These are phyloP conservation scores for Perca schrenkii DNA, from an alignment of 2,113 vertebrate genomes.

Conservation along the genomic window DNA sequence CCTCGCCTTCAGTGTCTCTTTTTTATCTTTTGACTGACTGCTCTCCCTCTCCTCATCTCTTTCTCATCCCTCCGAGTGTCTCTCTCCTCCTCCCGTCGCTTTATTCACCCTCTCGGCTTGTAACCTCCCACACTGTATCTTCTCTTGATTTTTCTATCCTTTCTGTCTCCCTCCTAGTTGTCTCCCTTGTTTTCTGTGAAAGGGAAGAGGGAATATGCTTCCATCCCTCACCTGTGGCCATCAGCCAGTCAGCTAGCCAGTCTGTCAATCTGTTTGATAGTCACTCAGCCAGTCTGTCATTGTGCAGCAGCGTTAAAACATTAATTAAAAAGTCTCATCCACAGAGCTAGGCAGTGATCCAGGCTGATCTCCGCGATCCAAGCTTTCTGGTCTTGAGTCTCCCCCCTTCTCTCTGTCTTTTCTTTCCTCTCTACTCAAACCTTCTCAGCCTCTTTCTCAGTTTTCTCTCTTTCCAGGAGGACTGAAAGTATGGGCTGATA, in stretches of 20 bases:
- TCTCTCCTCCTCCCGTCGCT: not conserved
- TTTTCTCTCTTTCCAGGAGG: conserved; percentile 67
- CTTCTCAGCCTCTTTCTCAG: conserved; percentile 38
- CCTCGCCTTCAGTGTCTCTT: conserved; percentile 62
- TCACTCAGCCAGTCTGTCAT: conserved; percentile 63
- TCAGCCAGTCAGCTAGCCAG: conserved; percentile 52
- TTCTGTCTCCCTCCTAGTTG: conserved; percentile 23
- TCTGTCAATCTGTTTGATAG: conserved; percentile 71
- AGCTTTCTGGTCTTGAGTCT: conserved; percentile 35
- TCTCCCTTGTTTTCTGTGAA: conserved; percentile 21
- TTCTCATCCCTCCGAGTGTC: conserved; percentile 57
- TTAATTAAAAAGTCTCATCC: conserved; percentile 78
- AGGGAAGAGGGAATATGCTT: conserved; percentile 31
- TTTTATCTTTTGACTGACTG: conserved; percentile 77
- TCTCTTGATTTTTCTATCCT: conserved; percentile 36
- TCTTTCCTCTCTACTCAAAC: conserved; percentile 34
- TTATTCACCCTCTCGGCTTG: conserved; percentile 25
- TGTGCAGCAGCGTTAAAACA: conserved; percentile 69
- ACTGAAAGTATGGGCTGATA: conserved; percentile 76
- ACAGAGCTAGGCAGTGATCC: conserved; percentile 67
- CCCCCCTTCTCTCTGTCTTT: conserved; percentile 15
- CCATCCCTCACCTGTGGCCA: conserved; percentile 56
- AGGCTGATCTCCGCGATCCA: conserved; percentile 53
- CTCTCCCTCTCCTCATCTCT: conserved; percentile 59
- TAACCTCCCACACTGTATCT: conserved; percentile 49